Conservation (phyloP, 1,140 invertebrate species). For the Hydropsyche tenuis region DNA sequence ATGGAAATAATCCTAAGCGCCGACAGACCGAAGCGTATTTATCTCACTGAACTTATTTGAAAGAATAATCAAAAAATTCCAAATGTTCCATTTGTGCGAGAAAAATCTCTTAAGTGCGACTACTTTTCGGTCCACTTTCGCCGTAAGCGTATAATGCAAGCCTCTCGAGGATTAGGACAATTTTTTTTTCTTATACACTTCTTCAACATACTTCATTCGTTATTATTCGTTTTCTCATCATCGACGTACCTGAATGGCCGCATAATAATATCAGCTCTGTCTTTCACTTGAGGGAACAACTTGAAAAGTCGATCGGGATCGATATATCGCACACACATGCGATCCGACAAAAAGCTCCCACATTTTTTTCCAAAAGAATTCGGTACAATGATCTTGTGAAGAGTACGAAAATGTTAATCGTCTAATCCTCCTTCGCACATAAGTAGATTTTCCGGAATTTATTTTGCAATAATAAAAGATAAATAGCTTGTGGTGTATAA, state of each 20-base stretch:
- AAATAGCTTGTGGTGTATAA: too few relatives aligned
- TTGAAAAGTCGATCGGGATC: slow-evolving; percentile 48
- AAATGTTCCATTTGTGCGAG: slow-evolving; percentile 1
- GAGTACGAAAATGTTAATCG: slow-evolving; percentile 21
- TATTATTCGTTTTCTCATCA: slow-evolving; percentile 20
- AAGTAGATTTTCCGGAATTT: slow-evolving; percentile 11
- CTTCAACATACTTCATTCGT: too few relatives aligned
- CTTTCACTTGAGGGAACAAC: slow-evolving; percentile 44
- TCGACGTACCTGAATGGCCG: slow-evolving; percentile 23
- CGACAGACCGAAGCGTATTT: neutral
- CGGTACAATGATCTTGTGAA: slow-evolving; percentile 13
- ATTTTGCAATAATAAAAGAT: too few relatives aligned
- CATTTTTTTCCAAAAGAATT: neutral
- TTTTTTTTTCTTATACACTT: slow-evolving; percentile 22
- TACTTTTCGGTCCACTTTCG: neutral
- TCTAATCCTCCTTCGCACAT: neutral
- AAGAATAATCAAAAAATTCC: neutral
- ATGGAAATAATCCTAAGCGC: slow-evolving; percentile 2
- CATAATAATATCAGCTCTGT: slow-evolving; percentile 46
- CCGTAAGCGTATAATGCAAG: neutral
- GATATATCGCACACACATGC: slow-evolving; percentile 40
- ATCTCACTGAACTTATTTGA: neutral
- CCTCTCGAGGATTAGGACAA: slow-evolving; percentile 19
- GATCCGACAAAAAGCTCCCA: slow-evolving; percentile 36
- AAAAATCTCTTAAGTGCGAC: slow-evolving; percentile 1